Percentiles rank a stretch among this genome's conserved stretches.
Conservation (phyloP, 1,140 invertebrate species). For the Drosophila santomea region DNA sequence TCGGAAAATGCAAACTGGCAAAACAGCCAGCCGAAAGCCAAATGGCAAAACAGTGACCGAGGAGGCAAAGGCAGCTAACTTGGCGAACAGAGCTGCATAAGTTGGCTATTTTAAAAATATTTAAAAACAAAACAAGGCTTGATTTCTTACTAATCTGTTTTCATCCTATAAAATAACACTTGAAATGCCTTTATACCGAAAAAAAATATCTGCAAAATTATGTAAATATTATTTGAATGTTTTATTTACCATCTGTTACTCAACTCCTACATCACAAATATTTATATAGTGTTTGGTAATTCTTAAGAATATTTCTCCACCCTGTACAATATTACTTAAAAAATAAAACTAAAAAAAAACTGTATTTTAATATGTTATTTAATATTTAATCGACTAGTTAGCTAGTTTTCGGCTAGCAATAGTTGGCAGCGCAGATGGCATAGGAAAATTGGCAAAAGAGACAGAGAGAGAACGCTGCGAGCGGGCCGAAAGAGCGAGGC, state of each 20-base stretch:
- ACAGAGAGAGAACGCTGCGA: neutral
- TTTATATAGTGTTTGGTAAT: too few relatives aligned
- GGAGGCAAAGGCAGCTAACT: neutral
- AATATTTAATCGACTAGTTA: neutral
- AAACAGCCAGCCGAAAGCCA: constrained; percentile 12
- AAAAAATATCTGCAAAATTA: neutral
- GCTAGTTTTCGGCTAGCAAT: neutral
- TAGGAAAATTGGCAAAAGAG: constrained; percentile 9
- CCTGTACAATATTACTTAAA: too few relatives aligned
- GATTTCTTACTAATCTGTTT: too few relatives aligned
- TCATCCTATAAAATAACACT: too few relatives aligned
- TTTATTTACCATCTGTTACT: too few relatives aligned
- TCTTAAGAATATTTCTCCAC: too few relatives aligned
- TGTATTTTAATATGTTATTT: too few relatives aligned
- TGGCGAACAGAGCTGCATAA: neutral
- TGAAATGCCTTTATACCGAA: neutral
- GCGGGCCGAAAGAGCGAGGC: constrained; percentile 11
- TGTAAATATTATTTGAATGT: neutral
- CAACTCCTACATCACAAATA: too few relatives aligned
- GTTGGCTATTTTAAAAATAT: neutral
- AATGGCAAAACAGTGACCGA: constrained; percentile 11
- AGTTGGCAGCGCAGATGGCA: constrained; percentile 12
- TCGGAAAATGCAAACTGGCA: constrained; percentile 54
- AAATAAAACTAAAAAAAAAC: too few relatives aligned
- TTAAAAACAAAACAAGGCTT: neutral